Base-by-base conservation (phyloP, 1,140 invertebrate genomes). In the Hylaeus volcanicus region DNA sequence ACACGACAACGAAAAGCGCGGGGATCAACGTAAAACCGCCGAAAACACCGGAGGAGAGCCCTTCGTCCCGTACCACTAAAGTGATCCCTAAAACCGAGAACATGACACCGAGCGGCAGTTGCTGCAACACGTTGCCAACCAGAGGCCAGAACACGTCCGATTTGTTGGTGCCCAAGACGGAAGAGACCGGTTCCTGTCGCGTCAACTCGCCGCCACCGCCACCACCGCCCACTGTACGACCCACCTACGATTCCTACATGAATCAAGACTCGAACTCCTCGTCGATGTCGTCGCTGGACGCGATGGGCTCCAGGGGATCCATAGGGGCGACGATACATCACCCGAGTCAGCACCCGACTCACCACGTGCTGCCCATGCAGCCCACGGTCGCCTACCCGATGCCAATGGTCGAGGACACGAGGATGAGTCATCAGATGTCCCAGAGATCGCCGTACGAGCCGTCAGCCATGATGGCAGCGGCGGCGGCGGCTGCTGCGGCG, bases 191-290 rank as follows among this genome's bases (percentile, higher is more conserved):
- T 71, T 92, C 94, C 45, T 94, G 94, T 83, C 88, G 93, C 5
- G 90, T 92, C 14, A 92, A 91, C 79, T 93, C 92, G 5, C 78
- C 92, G 9, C 94, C 94, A 14, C 94, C 94, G 0, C 93, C 93
- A 6, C 92, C 93, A 0, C 92, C 92, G 15, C 86, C 93, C 9
- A 89, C 90, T 0, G 90, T 94, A 8, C 89, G 94, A 45, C 93
- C 93, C 48, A 89, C 93, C 1, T 95, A 95, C 90, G 95, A 96
- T 81, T 93, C 95, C 0, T 96, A 96, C 83, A 89, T 95, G 71
- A 95, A 95, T 85, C 95, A 96, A 89, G 95, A 96, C 85, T 96
- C 95, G 0, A 96, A 96, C 91, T 97, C 96, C 9, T 95, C 95
- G 5, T 96, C 95, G 41, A 94, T 95, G 90, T 96, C 96, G 26